Conservation (phyloP, 2,888 invertebrate species). For the Cepaea hortensis region DNA sequence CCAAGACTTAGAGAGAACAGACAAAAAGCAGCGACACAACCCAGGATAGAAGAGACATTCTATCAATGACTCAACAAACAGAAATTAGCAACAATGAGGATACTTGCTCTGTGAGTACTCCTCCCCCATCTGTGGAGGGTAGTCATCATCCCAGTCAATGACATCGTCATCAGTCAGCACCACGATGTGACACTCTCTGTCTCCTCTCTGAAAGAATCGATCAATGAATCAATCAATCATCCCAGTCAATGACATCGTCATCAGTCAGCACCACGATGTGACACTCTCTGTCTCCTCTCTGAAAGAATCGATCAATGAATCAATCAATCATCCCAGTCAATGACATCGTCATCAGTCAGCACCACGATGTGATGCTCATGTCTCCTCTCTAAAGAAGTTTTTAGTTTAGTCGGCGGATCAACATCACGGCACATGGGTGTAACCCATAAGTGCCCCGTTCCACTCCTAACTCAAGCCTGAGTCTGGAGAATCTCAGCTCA, state of each 20-base stretch:
- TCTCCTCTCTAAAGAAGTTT: too few species aligned
- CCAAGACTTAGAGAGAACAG: too few species aligned
- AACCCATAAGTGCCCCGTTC: too few species aligned
- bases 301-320: constrained; percentile 61
- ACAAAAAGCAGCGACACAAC: too few species aligned
- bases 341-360: constrained; percentile 93
- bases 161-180: constrained; percentile 96
- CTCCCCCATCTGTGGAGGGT: constrained; percentile 99
- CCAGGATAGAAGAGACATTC: too few species aligned
- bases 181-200: constrained; percentile 97
- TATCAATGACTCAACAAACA: too few species aligned
- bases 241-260: constrained; percentile 94
- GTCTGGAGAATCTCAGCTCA: too few species aligned
- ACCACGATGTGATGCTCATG: not conserved
- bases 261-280: constrained; percentile 96
- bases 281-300: constrained; percentile 97
- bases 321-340: constrained; percentile 84
- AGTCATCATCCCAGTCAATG: constrained; percentile 98
- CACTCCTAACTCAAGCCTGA: too few species aligned
- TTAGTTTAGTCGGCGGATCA: too few species aligned
- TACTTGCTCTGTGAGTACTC: constrained; percentile 92
- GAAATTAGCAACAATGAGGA: too few species aligned
- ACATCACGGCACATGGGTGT: too few species aligned
- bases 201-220: constrained; percentile 85
- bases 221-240: not conserved